Percentiles rank a stretch among this genome's conserved stretches.
Conservation (phyloP, 2,888 invertebrate species). For the Tetropium fuscum region DNA sequence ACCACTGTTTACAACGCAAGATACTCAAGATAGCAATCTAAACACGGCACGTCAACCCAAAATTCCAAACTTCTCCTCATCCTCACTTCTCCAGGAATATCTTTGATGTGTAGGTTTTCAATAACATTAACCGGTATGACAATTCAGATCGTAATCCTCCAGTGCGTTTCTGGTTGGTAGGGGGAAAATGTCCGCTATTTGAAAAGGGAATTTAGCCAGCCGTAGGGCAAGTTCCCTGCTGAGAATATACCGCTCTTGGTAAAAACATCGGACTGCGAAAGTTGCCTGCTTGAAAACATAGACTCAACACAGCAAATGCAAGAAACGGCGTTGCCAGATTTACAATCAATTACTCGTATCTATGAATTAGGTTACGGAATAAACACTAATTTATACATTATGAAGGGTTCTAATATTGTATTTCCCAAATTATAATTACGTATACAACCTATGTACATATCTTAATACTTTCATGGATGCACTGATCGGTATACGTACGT, state of each 20-base stretch:
- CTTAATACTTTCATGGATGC: too few species aligned
- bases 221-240: slow-evolving; percentile 32
- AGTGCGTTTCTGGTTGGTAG: slow-evolving; percentile 23
- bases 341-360: too few species aligned
- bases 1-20: background rate
- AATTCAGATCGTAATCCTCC: slow-evolving; percentile 27
- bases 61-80: slow-evolving; percentile 2
- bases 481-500: too few species aligned
- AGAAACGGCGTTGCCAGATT: slow-evolving; percentile 11
- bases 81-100: slow-evolving; percentile 8
- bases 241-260: slow-evolving; percentile 27
- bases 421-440: too few species aligned
- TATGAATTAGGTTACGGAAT: too few species aligned
- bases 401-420: too few species aligned
- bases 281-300: slow-evolving; percentile 14
- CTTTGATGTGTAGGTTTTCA: slow-evolving; percentile 28
- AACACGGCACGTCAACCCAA: background rate
- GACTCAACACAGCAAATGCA: slow-evolving; percentile 4
- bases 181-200: slow-evolving; percentile 27
- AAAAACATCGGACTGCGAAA: slow-evolving; percentile 22
- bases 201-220: slow-evolving; percentile 27
- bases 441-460: too few species aligned
- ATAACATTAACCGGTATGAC: slow-evolving; percentile 27
- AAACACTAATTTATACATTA: too few species aligned
- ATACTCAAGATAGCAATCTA: background rate